Evolutionary conservation across 2,113 vertebrate genomes (phyloP).

Genomic region (Amia ocellicauda): DNA sequence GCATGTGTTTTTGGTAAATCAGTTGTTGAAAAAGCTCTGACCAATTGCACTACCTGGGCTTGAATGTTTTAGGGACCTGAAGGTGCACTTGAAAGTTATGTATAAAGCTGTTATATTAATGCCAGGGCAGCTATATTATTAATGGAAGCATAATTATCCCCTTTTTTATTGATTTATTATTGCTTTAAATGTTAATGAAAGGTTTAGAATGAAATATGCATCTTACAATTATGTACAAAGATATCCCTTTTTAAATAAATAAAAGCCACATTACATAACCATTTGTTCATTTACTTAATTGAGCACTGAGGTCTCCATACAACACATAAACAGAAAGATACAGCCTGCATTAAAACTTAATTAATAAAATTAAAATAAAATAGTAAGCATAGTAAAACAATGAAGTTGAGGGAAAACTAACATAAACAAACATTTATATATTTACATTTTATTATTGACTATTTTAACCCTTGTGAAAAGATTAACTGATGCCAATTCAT

Average conservation of each 20-base stretch:
- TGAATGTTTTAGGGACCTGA: conserved; percentile 69
- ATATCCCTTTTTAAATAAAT: neutral
- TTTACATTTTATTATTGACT: no score
- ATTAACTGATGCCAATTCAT: no score
- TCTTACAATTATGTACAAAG: neutral
- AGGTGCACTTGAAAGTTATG: conserved; percentile 63
- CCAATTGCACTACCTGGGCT: conserved; percentile 41
- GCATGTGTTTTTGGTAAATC: conserved; percentile 41
- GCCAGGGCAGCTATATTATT: neutral
- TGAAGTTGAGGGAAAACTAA: no score
- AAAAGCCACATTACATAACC: neutral
- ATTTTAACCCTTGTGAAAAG: no score
- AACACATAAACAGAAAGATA: no score
- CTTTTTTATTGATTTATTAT: no score
- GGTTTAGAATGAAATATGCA: neutral
- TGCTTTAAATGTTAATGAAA: neutral
- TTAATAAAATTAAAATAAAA: no score
- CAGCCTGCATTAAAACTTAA: no score
- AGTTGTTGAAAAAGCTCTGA: conserved; percentile 37
- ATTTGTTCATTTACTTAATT: neutral
- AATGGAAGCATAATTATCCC: neutral
- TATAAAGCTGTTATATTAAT: conserved; percentile 18
- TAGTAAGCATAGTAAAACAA: no score
- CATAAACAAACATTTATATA: no score
- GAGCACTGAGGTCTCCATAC: neutral